Conservation (phyloP, 2,888 invertebrate genomes). For the Uloborus plumipes region DNA sequence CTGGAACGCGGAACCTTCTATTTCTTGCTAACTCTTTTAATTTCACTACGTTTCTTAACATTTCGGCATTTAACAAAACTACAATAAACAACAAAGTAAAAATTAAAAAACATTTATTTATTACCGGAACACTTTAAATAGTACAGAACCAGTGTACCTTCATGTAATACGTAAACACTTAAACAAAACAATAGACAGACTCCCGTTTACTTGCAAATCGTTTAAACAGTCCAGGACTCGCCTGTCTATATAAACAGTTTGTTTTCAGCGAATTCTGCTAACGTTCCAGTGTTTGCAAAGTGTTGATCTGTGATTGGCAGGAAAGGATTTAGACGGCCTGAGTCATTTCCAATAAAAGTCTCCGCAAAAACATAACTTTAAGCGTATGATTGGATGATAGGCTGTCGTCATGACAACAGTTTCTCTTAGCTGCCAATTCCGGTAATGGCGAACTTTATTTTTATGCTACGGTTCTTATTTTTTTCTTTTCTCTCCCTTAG, state of each 20-base stretch:
- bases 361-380: constrained; percentile 47
- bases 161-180: too few relatives aligned
- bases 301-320: constrained; percentile 39
- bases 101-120: too few relatives aligned
- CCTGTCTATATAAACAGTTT: background rate
- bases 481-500: constrained; percentile 7
- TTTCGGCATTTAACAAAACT: too few relatives aligned
- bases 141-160: too few relatives aligned
- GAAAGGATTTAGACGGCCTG: constrained; percentile 41
- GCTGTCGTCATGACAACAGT: constrained; percentile 40
- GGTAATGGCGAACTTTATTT: constrained; percentile 42
- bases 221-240: constrained; percentile 1
- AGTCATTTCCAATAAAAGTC: constrained; percentile 57
- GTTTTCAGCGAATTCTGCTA: constrained; percentile 1
- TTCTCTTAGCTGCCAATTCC: constrained; percentile 49
- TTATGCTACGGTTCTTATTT: constrained; percentile 1
- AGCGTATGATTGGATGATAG: constrained; percentile 58
- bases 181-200: too few relatives aligned
- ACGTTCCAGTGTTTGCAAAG: constrained; percentile 20
- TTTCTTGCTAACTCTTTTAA: too few relatives aligned
- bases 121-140: too few relatives aligned
- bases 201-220: too few relatives aligned
- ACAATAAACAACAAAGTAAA: too few relatives aligned
- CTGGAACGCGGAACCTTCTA: too few relatives aligned
- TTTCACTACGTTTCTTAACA: too few relatives aligned